Conservation (phyloP, 2,888 invertebrate genomes). For the Agrochola litura region DNA sequence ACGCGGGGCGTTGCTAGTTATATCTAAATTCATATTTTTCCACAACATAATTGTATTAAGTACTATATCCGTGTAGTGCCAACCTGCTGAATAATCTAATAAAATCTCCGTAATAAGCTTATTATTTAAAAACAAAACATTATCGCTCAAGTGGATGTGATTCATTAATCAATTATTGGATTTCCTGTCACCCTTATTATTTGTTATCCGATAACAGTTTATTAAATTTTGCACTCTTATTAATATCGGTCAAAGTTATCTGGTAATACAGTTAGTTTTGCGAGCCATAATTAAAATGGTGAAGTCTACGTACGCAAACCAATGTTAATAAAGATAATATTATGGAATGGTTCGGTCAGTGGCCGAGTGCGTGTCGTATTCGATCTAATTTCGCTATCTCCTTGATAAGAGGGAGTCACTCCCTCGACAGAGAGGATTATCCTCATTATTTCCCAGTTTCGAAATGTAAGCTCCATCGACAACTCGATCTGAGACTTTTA, state of each 20-base stretch:
- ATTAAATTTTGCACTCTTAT: constrained; percentile 85
- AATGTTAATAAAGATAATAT: constrained; percentile 85
- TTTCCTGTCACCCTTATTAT: constrained; percentile 79
- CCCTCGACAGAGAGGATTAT: constrained; percentile 81
- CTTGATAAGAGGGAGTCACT: constrained; percentile 82
- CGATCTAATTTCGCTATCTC: constrained; percentile 85
- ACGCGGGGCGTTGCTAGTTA: too few relatives aligned
- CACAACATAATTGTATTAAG: not conserved
- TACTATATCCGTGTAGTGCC: not conserved
- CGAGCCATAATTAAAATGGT: constrained; percentile 83
- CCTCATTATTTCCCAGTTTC: constrained; percentile 84
- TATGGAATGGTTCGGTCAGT: constrained; percentile 77
- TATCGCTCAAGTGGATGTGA: constrained; percentile 77
- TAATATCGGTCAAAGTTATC: constrained; percentile 83
- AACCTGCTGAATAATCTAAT: constrained; percentile 36
- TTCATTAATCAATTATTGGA: constrained; percentile 83
- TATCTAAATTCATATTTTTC: not conserved
- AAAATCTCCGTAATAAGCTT: constrained; percentile 43
- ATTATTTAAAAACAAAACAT: constrained; percentile 61
- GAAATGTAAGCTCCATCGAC: constrained; percentile 67
- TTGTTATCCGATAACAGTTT: constrained; percentile 84
- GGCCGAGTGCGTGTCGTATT: constrained; percentile 79
- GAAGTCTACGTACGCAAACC: constrained; percentile 75
- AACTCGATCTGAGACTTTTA: constrained; percentile 58
- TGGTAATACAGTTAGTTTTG: constrained; percentile 77